These are phyloP conservation scores for Passerina amoena DNA, from an alignment of 2,113 vertebrate species.

Conservation along the genomic window DNA sequence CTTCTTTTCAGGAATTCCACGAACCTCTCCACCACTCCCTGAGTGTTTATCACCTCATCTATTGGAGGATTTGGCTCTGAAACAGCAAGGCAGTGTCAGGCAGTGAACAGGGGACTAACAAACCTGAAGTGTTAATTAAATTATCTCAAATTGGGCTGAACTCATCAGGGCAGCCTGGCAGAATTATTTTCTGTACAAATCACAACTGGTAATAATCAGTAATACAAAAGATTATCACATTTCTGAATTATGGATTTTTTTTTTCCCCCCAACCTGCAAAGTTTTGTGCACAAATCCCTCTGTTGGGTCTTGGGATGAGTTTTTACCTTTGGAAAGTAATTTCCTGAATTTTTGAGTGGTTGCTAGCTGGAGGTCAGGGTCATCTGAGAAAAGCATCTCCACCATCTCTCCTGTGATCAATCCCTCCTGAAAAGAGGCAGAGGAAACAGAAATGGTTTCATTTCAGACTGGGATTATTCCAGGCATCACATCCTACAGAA, in stretches of 20 bases:
- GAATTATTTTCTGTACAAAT: background rate
- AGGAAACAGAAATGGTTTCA: background rate
- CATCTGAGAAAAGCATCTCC: slow-evolving; percentile 96
- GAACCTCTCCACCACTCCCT: slow-evolving; percentile 93
- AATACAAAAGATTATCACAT: background rate
- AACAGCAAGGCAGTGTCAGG: slow-evolving; percentile 1
- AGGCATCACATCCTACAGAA: background rate
- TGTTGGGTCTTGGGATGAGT: fast-evolving
- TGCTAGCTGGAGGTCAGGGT: slow-evolving; percentile 90
- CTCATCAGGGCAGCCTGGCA: background rate
- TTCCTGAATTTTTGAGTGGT: slow-evolving; percentile 98
- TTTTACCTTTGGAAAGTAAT: slow-evolving; percentile 94
- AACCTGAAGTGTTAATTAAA: background rate
- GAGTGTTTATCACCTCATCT: slow-evolving; percentile 94
- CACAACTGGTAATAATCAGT: background rate
- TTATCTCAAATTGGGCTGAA: background rate
- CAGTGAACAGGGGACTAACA: background rate
- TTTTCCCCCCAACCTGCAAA: background rate
- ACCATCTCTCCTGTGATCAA: slow-evolving; percentile 97
- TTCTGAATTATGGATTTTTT: background rate
- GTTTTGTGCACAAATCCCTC: background rate
- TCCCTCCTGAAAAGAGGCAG: slow-evolving; percentile 81
- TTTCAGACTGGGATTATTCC: background rate
- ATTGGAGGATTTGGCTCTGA: slow-evolving; percentile 97
- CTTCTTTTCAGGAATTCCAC: slow-evolving; percentile 95